A percentile compares a stretch with the other conserved stretches of the same genome.
phyloP scores from a whole-genome alignment of 1,140 invertebrate genomes.

The Brachionus plicatilis region DNA sequence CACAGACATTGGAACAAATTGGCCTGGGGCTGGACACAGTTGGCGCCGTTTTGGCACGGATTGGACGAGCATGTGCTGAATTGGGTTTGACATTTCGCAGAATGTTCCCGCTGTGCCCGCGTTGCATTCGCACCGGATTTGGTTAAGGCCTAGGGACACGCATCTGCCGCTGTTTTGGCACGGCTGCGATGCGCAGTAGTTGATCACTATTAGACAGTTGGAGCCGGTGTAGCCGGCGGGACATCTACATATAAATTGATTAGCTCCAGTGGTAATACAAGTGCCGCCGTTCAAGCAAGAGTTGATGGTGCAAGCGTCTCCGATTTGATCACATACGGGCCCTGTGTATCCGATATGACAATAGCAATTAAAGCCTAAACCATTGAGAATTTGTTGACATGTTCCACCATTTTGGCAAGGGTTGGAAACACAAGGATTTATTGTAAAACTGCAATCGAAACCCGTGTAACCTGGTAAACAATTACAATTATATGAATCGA shows the following conservation, averaged over 20 bases:
- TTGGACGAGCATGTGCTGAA: constrained; percentile 27
- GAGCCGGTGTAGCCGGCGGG: constrained; percentile 61
- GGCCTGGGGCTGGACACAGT: neutral
- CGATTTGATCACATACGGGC: constrained; percentile 60
- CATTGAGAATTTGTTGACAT: constrained; percentile 41
- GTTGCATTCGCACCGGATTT: constrained; percentile 17
- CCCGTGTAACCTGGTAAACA: constrained; percentile 41
- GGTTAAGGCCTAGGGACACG: neutral
- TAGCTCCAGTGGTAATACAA: constrained; percentile 59
- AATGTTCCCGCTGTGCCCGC: constrained; percentile 3
- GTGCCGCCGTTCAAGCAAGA: constrained; percentile 84
- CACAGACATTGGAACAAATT: constrained; percentile 65
- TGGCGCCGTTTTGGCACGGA: constrained; percentile 36
- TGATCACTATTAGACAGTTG: constrained; percentile 42
- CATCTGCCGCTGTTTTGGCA: constrained; percentile 21
- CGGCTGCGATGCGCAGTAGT: neutral
- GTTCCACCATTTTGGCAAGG: constrained; percentile 23
- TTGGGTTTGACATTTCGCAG: constrained; percentile 22
- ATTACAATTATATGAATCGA: constrained; percentile 39
- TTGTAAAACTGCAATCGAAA: constrained; percentile 41
- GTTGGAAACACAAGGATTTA: constrained; percentile 59
- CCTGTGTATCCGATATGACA: constrained; percentile 63
- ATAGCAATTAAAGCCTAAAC: constrained; percentile 57
- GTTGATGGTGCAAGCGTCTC: constrained; percentile 73
- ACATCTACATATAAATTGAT: constrained; percentile 55